Evolutionary conservation across 2,113 vertebrate genomes (phyloP).

Genomic region (Columba livia): DNA sequence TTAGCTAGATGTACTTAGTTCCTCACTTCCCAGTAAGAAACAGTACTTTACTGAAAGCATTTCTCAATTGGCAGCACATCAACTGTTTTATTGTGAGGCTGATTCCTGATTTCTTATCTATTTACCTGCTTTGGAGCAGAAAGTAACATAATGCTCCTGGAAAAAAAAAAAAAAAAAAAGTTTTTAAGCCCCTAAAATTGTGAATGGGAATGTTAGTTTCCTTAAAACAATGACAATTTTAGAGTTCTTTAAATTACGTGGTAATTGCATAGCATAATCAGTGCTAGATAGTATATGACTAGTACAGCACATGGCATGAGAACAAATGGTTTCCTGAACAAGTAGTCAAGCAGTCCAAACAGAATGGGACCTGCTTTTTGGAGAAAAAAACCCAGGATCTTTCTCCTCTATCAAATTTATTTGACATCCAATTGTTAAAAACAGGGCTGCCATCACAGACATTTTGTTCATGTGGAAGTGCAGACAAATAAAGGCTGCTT

Average conservation of each 20-base stretch:
- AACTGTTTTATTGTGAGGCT: not conserved
- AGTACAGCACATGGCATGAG: not conserved
- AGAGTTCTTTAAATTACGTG: not conserved
- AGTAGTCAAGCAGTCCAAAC: not conserved
- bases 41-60: not conserved
- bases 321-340: not conserved
- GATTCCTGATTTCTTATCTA: not conserved
- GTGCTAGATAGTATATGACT: not conserved
- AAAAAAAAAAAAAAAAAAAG: not conserved
- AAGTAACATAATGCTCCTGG: not conserved
- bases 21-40: not conserved
- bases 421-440: not conserved
- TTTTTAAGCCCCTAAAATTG: not conserved
- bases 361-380: not conserved
- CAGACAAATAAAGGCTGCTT: not conserved
- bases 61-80: not conserved
- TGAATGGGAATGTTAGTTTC: not conserved
- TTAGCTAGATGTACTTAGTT: not conserved
- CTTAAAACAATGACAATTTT: not conserved
- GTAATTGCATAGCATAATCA: not conserved
- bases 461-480: not conserved
- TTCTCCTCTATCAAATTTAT: not conserved
- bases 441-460: not conserved
- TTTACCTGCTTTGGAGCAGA: not conserved
- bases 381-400: not conserved